Base-by-base conservation (phyloP, 2,888 invertebrate genomes). In the Drosophila mulleri region DNA sequence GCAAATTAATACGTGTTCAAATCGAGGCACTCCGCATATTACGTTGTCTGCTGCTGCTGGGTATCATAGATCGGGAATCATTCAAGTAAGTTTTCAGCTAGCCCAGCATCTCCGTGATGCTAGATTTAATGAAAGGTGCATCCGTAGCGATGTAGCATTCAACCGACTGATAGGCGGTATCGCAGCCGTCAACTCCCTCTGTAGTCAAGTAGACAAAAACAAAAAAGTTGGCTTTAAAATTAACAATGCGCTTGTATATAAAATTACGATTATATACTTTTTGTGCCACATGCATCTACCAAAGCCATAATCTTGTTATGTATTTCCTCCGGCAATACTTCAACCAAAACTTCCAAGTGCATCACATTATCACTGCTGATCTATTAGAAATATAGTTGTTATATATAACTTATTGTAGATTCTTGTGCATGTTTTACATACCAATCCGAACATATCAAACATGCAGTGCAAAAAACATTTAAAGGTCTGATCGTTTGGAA, bases 1-100 rank as follows among this genome's bases (percentile, higher is more conserved):
- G 75, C 42, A 90, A 90, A 72, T 75, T 93, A 53, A 91, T 93
- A 47, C 91, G 90, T 61, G 89, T 96, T 68, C 96, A 96, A 92
- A 95, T 94, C 32, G 96, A 96, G 93, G 93, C 91, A 3, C 75
- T 93, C 45, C 90, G 93, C 9, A 88, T 91, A 18, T 64, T 93
- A 52, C 91, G 92, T 20, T 91, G 91, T 39, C 65, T 92, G 61
- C 78, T 92, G 70, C 32, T 92, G 41, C 67, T 92, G 20, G 89
- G 87, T n/a, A 57, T 86, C 26, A 72, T 90, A 32, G 91, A 91
- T 72, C 86, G 89, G 39, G 82, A 80, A 23, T 67, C 91, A 20
- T 92, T 90, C 69, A 90, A 88, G 93, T 93, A 75, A 89, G 92
- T 85, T 35, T 1, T 37, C 32, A 7, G 26, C 48, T 76, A 87